Conservation (phyloP, 2,113 vertebrate genomes). For the Dasyurus viverrinus region DNA sequence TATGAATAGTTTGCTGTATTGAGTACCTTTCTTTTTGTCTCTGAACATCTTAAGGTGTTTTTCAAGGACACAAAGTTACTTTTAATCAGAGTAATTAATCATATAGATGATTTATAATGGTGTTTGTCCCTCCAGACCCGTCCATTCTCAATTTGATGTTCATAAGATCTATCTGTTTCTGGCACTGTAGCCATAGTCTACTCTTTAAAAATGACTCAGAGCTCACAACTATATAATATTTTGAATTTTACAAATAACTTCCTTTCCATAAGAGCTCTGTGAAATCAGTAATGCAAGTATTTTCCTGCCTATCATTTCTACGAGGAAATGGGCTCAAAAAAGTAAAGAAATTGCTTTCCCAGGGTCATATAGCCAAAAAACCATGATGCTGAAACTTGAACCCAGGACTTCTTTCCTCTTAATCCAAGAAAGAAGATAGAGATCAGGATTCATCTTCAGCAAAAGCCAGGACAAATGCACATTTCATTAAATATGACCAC, state of each 20-base stretch:
- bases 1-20: background rate
- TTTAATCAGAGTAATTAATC: constrained; percentile 18
- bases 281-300: background rate
- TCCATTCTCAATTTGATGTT: constrained; percentile 20
- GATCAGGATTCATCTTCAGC: constrained; percentile 10
- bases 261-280: background rate
- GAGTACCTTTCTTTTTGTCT: background rate
- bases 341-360: background rate
- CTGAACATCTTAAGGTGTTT: background rate
- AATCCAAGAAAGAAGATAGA: background rate
- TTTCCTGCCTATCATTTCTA: background rate
- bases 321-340: background rate
- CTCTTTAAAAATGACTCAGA: too few species aligned
- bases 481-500: constrained; percentile 32
- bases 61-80: constrained; percentile 11
- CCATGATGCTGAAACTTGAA: background rate
- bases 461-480: constrained; percentile 31
- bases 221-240: background rate
- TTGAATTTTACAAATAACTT: background rate
- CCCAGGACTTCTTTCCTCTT: background rate
- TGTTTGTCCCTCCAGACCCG: background rate
- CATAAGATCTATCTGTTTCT: too few species aligned
- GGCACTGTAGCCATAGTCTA: too few species aligned
- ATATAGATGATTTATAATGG: background rate
- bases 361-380: background rate